Base-by-base conservation (phyloP, 53 echinoderm and acorn worm species). In the Patiria pectinifera region DNA sequence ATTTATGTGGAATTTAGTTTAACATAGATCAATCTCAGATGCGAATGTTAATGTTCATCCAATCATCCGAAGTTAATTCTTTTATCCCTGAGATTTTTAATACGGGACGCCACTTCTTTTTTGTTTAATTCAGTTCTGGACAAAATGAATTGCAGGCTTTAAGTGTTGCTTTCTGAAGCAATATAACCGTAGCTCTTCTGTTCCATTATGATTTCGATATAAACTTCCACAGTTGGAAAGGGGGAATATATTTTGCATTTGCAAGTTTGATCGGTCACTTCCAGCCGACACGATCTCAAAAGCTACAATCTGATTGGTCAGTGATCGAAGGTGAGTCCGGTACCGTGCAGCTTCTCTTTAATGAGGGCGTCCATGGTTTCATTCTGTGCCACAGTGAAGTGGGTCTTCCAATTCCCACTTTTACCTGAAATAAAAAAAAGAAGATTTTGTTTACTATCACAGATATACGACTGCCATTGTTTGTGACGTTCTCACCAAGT, bases 311-410 rank as follows among this genome's bases (percentile, higher is more conserved):
- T 18, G 66, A 66, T 76, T 24, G 25, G 21, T 45, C 53, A 82
- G 45, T 91, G 78, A 19, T 91, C 84, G 24, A 91, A 91, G 11
- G 84, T 91, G 48, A 91, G 72, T 25, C 91, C 91, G 3, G 72
- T 91, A 11, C 91, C 91, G 35, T 11, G 14, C 2, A 91, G 48
- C 49, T 83, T 91, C 11, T 91, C 84, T 59, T 19, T 11, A 0
- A 91, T 83, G 22, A 83, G 14, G 62, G 84, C 83, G 45, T 91
- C 76, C 91, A 91, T 59, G 49, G 69, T 45, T 62, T 91, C 91
- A 74, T 91, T 91, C 76, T 91, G 91, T 0, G 91, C 83, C 61
- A 83, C 91, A n/a, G 91, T 91, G 23, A 91, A 91, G 62, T 91
- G 84, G 12, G 91, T 14, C 76, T 83, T 91, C 91, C 91, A 91